Evolutionary conservation across 1,140 invertebrate genomes (phyloP).

Genomic region (Cotesia typhae): DNA sequence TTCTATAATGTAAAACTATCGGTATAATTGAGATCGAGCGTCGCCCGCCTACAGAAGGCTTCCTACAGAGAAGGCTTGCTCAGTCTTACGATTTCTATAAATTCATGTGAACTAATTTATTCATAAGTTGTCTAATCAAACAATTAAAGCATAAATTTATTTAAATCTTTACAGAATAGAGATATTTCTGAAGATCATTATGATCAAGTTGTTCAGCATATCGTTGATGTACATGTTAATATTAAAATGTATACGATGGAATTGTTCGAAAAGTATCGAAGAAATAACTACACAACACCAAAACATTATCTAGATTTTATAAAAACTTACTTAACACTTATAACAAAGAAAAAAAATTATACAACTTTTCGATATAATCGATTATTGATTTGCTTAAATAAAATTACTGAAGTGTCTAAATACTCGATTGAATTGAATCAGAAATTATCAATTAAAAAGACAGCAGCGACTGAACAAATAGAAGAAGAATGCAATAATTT

Average conservation of each 20-base stretch:
- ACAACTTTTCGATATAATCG: slow-evolving; percentile 61
- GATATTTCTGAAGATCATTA: slow-evolving; percentile 74
- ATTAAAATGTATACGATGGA: slow-evolving; percentile 77
- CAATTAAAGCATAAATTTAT: background rate
- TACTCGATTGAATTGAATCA: slow-evolving; percentile 78
- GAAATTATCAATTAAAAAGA: slow-evolving; percentile 78
- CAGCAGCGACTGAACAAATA: slow-evolving; percentile 79
- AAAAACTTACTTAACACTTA: slow-evolving; percentile 76
- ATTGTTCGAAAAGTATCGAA: slow-evolving; percentile 75
- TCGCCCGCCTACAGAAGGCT: too few species aligned
- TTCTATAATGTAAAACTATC: too few species aligned
- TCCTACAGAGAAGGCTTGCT: too few species aligned
- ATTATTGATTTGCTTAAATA: slow-evolving; percentile 68
- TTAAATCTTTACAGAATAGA: slow-evolving; percentile 59
- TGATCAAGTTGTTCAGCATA: slow-evolving; percentile 78
- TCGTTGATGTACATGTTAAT: slow-evolving; percentile 83
- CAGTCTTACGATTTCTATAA: too few species aligned
- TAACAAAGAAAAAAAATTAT: slow-evolving; percentile 70
- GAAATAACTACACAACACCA: slow-evolving; percentile 87
- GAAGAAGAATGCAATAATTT: slow-evolving; percentile 76
- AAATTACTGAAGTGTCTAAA: slow-evolving; percentile 81
- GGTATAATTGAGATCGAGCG: too few species aligned
- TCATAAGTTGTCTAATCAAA: too few species aligned
- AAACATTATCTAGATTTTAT: slow-evolving; percentile 91
- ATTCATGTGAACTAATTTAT: too few species aligned